A percentile compares a stretch with the other conserved stretches of the same genome.
Evolutionary conservation across 2,888 invertebrate species (phyloP).

Genomic region (Orthonevra nobilis): DNA sequence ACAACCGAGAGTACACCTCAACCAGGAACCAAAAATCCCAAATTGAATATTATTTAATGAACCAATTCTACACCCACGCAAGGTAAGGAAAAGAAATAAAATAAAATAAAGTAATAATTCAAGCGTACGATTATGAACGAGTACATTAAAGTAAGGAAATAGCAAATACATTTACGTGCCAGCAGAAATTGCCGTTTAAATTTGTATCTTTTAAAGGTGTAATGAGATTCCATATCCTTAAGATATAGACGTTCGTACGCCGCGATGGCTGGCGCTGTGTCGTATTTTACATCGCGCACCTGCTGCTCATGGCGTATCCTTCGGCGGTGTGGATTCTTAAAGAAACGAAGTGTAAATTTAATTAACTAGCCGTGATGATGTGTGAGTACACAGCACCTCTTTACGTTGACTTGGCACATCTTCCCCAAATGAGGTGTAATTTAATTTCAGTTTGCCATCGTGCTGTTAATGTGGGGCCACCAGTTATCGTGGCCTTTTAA

Average conservation of each 20-base stretch:
- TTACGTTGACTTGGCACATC: constrained; percentile 49
- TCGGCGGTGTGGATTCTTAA: constrained; percentile 49
- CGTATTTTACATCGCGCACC: constrained; percentile 39
- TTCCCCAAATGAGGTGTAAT: constrained; percentile 56
- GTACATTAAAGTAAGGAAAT: too few species aligned
- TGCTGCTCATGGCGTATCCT: constrained; percentile 42
- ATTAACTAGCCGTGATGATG: constrained; percentile 68
- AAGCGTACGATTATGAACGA: too few species aligned
- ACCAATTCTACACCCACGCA: constrained; percentile 5
- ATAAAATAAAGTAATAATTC: neutral
- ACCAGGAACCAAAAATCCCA: neutral
- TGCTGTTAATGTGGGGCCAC: constrained; percentile 51
- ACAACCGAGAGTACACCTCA: neutral
- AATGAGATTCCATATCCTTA: constrained; percentile 46
- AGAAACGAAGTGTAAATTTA: constrained; percentile 69
- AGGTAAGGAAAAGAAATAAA: neutral
- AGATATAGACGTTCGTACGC: constrained; percentile 9
- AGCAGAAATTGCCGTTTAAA: too few species aligned
- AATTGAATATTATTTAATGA: constrained; percentile 37
- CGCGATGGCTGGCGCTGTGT: neutral
- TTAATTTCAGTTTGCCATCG: constrained; percentile 63
- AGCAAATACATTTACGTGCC: too few species aligned
- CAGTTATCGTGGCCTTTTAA: constrained; percentile 44
- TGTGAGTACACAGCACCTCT: constrained; percentile 64
- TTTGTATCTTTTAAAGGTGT: constrained; percentile 37